Percentiles rank a stretch among this genome's conserved stretches.
phyloP scores from a whole-genome alignment of 1,140 invertebrate genomes.

The Drosophila melanogaster region Release_6_plus_ISO1_MT NT_033779.5:14166001-14166500 shows the following conservation, averaged over 20 bases:
- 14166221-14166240: constrained; percentile 90
- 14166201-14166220: constrained; percentile 87
- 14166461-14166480: constrained; percentile 76
- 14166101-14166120: constrained; percentile 86
- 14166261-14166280: constrained; percentile 82
- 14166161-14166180: constrained; percentile 90
- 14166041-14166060: constrained; percentile 67
- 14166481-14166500: constrained; percentile 55
- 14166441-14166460: constrained; percentile 84
- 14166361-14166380: constrained; percentile 80
- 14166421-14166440: constrained; percentile 85
- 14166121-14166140: constrained; percentile 88
- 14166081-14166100: constrained; percentile 78
- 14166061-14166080: constrained; percentile 68
- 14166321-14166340: constrained; percentile 70
- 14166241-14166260: constrained; percentile 87
- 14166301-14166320: constrained; percentile 74
- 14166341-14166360: constrained; percentile 79
- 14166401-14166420: constrained; percentile 86
- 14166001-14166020: constrained; percentile 84
- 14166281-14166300: constrained; percentile 69
- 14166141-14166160: constrained; percentile 90
- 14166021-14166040: constrained; percentile 60
- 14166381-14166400: constrained; percentile 84
- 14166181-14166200: constrained; percentile 87